phyloP scores from a whole-genome alignment of 2,888 invertebrate species.

The Acleris cristana region DNA sequence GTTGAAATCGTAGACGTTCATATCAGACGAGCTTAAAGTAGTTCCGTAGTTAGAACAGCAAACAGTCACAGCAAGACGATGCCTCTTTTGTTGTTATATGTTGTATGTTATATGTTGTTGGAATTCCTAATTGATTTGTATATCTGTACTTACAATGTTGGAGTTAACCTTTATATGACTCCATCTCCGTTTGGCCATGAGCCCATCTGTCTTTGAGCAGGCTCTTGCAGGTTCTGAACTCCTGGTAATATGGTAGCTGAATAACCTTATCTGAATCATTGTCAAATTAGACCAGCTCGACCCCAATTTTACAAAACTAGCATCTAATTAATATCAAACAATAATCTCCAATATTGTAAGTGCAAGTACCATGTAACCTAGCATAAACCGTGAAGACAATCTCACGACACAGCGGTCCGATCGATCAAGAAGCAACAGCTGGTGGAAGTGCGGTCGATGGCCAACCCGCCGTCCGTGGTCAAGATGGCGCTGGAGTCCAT shows the following conservation, averaged over 20 bases:
- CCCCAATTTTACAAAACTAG: too few relatives aligned
- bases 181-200: too few relatives aligned
- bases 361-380: slow-evolving; percentile 41
- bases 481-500: slow-evolving; percentile 97
- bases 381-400: slow-evolving; percentile 57
- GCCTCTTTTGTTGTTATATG: slow-evolving; percentile 40
- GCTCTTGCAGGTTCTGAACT: too few relatives aligned
- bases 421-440: slow-evolving; percentile 98
- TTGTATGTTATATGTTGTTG: slow-evolving; percentile 10
- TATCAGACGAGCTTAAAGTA: slow-evolving; percentile 41
- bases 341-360: slow-evolving; percentile 4
- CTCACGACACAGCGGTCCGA: slow-evolving; percentile 89
- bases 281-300: too few relatives aligned
- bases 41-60: slow-evolving; percentile 44
- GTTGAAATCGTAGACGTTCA: slow-evolving; percentile 38
- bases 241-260: too few relatives aligned
- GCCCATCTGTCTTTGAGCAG: too few relatives aligned
- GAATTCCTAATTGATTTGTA: neutral
- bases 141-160: slow-evolving; percentile 4
- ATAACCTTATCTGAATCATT: too few relatives aligned
- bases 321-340: too few relatives aligned
- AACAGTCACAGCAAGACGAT: slow-evolving; percentile 52
- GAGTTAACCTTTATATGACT: neutral
- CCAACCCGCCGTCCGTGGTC: slow-evolving; percentile 95
- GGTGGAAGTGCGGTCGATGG: slow-evolving; percentile 97